phyloP scores from a whole-genome alignment of 1,140 invertebrate species.

The Callitettix versicolor region DNA sequence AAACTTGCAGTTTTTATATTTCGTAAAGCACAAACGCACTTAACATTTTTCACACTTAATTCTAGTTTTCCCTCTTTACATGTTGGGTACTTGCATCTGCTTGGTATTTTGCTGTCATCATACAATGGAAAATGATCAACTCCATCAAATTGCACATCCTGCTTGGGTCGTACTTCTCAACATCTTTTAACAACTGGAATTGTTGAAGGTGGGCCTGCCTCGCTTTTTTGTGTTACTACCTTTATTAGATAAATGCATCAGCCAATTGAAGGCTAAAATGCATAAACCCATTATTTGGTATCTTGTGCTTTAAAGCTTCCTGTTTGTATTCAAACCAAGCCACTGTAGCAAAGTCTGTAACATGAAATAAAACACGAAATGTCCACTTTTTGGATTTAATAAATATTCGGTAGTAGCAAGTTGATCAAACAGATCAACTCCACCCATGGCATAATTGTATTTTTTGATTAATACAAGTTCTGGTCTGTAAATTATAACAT shows the following conservation, averaged over 20 bases:
- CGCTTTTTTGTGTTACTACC: background rate
- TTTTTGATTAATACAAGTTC: conserved; percentile 28
- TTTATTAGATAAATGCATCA: no score
- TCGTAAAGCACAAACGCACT: conserved; percentile 10
- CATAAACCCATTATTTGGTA: background rate
- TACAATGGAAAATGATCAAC: conserved; percentile 15
- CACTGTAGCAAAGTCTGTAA: conserved; percentile 26
- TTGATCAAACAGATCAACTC: conserved; percentile 29
- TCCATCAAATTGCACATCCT: conserved; percentile 5
- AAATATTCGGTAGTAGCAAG: conserved; percentile 25
- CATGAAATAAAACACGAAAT: conserved; percentile 27
- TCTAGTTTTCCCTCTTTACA: conserved; percentile 12
- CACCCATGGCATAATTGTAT: conserved; percentile 35
- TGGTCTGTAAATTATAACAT: conserved; percentile 29
- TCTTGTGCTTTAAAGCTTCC: conserved; percentile 10
- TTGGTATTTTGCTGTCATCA: conserved; percentile 14
- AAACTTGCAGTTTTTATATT: background rate
- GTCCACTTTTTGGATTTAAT: conserved; percentile 30
- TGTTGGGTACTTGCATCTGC: conserved; percentile 12
- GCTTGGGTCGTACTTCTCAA: conserved; percentile 2
- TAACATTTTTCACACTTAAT: conserved; percentile 16
- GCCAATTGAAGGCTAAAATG: no score
- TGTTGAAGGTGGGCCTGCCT: background rate
- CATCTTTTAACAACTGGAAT: background rate
- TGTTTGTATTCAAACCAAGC: conserved; percentile 28